A percentile compares a stretch with the other conserved stretches of the same genome.
Conservation (phyloP, 2,888 invertebrate species). For the Yponomeuta sedellus region DNA sequence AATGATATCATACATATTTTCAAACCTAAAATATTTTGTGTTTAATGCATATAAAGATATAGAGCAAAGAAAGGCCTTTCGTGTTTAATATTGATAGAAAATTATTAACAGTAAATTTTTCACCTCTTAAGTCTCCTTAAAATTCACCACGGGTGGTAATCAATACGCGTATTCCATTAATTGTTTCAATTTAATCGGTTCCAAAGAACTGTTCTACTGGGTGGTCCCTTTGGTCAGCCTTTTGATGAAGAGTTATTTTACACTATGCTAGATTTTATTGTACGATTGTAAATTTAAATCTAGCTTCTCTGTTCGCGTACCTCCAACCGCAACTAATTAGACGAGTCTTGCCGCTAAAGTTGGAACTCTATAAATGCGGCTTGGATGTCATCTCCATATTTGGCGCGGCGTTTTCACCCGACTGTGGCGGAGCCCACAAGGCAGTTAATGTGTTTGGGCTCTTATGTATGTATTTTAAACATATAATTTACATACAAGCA, state of each 20-base stretch:
- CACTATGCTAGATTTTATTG: neutral
- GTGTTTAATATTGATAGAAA: too few species aligned
- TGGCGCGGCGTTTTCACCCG: neutral
- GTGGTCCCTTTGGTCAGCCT: neutral
- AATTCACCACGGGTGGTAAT: neutral
- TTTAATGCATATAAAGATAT: too few species aligned
- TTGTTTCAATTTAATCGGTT: neutral
- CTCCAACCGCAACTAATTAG: neutral
- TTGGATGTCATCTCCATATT: neutral
- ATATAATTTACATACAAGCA: too few species aligned
- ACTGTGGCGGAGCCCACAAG: too few species aligned
- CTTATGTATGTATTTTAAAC: too few species aligned
- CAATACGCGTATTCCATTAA: neutral
- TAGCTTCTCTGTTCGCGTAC: neutral
- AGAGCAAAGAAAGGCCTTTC: too few species aligned
- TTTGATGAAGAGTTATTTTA: neutral
- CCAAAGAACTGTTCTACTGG: neutral
- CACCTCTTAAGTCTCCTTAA: neutral
- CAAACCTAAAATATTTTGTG: too few species aligned
- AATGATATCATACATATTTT: too few species aligned
- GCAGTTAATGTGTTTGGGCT: too few species aligned
- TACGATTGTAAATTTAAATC: too few species aligned
- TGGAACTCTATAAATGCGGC: neutral
- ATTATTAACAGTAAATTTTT: neutral
- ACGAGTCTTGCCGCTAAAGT: constrained; percentile 9